Conservation (phyloP, 2,113 vertebrate genomes). For the Erythrocercus mccallii region DNA sequence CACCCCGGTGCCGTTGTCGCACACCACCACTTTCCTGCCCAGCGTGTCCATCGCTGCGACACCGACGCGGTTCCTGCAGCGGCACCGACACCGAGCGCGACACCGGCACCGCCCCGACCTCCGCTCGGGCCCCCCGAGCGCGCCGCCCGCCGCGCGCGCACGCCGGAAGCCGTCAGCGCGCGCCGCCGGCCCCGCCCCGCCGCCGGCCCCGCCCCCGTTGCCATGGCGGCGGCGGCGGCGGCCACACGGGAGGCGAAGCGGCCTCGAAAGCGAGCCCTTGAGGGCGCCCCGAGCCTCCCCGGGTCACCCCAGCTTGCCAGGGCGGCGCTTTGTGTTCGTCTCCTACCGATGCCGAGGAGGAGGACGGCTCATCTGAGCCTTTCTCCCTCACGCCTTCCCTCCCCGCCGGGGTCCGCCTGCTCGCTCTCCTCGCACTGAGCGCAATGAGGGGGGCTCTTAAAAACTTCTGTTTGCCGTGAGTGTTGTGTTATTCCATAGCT, state of each 20-base stretch:
- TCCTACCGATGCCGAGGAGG: not conserved
- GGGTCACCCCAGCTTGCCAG: rapidly evolving
- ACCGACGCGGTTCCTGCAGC: no score
- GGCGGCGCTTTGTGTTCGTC: not conserved
- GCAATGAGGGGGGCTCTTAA: not conserved
- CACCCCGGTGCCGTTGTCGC: no score
- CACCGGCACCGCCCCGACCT: not conserved
- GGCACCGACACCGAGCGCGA: no score
- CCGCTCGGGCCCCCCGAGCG: no score
- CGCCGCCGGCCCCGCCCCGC: not conserved
- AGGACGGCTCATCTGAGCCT: not conserved
- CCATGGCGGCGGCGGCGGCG: not conserved
- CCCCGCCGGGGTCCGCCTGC: no score
- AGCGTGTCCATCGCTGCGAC: no score
- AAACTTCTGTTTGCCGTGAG: rapidly evolving
- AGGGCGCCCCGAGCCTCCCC: rapidly evolving
- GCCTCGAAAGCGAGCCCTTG: no score
- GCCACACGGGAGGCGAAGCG: not conserved
- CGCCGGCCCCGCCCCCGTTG: not conserved
- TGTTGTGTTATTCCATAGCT: not conserved
- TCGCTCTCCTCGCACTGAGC: rapidly evolving
- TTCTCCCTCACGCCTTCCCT: not conserved
- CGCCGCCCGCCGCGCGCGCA: no score
- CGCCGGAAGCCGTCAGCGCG: not conserved
- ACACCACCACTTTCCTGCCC: no score